Base-by-base conservation (phyloP, 2,888 invertebrate genomes). In the Epinotia bilunana region DNA sequence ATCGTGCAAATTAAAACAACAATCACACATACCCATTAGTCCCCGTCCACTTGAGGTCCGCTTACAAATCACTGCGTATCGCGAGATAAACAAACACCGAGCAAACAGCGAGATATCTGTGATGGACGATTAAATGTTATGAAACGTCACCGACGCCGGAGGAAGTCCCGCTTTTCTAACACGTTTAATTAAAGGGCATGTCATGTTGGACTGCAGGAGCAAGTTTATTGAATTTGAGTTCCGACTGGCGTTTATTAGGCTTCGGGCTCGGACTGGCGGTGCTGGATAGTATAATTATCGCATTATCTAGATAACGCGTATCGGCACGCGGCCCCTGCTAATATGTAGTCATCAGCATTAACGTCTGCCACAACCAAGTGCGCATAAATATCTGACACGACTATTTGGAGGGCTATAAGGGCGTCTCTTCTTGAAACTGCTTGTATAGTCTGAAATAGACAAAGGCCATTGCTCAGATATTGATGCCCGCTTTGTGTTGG, bases 301-400 rank as follows among this genome's bases (percentile, higher is more conserved):
- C 58, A 69, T 69, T 60, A 69, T 60, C 69, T 60, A 46, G 69
- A 69, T 69, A 69, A 69, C 46, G 28, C 46, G 28, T 69, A 69
- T 69, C 69, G 67, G 28, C 39, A 18, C 28, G 68, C 43, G 23
- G 16, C 5, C 43, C 46, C 3, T n/a, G 46, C 61, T 61, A n/a
- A 16, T 61, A 33, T 1, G 33, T 28, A 39, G 39, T 39, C 39
- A 9, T 9, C 39, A 39, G 39, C 39, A 39, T 39, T 39, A 39
- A 39, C 9, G 9, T 9, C 39, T 7, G 39, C 39, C 39, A 39
- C 9, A 39, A 9, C 39, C 7, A 9, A 39, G 39, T 33, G 33
- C 39, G 39, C 39, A 9, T 39, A 39, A 39, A 39, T 39, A 39
- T 39, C 39, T 7, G 39, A 9, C 39, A 39, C 33, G 33, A 39